A percentile compares a stretch with the other conserved stretches of the same genome.
These are phyloP conservation scores for Halcyon leucocephala DNA, from an alignment of 2,797 vertebrate genomes.

Conservation along the genomic window DNA sequence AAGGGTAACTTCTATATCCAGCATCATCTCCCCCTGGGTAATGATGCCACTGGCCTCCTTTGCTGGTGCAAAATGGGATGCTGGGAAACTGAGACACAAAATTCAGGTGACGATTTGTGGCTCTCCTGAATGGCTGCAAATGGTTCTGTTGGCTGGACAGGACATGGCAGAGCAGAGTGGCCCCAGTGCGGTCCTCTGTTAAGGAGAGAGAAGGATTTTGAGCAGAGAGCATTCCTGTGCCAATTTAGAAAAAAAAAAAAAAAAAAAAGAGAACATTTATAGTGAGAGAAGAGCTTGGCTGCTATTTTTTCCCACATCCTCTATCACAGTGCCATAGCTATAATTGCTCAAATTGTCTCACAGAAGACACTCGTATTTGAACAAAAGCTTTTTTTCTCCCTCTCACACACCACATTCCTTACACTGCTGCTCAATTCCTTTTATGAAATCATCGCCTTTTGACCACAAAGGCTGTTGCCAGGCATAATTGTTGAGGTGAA, in stretches of 20 bases:
- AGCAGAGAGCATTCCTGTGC: neutral
- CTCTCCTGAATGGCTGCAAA: neutral
- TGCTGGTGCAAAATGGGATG: neutral
- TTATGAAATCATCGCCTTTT: neutral
- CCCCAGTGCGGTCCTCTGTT: rapidly evolving
- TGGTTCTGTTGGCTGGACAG: neutral
- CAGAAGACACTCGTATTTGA: neutral
- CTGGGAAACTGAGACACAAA: rapidly evolving
- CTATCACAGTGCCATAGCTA: neutral
- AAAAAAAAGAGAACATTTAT: neutral
- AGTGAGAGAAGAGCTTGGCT: neutral
- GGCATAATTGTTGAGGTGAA: neutral
- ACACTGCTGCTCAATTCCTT: neutral
- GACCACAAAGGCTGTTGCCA: neutral
- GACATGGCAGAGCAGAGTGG: neutral
- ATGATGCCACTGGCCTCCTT: neutral
- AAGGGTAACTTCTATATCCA: neutral
- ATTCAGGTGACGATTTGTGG: neutral
- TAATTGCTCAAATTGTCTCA: neutral
- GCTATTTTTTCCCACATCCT: neutral
- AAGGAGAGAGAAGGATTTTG: neutral
- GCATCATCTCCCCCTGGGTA: rapidly evolving
- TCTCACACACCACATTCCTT: neutral
- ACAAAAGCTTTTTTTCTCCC: neutral
- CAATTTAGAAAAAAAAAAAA: neutral